Evolutionary conservation across 2,888 invertebrate genomes (phyloP), one percentile per base, ranked within the genome.

Genomic region (Dorcus parallelipipedus): DNA sequence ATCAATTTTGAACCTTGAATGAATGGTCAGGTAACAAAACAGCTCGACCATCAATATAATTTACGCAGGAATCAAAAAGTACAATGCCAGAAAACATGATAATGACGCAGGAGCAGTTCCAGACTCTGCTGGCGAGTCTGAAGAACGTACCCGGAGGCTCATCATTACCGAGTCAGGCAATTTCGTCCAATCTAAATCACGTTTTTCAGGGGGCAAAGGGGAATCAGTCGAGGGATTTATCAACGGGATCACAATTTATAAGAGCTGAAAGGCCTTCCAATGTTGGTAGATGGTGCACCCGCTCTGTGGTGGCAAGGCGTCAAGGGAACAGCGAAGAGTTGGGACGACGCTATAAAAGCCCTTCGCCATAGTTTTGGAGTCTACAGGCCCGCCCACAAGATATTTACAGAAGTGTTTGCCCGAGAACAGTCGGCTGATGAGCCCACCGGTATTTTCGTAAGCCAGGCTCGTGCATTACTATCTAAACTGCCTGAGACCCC

Each of bases 281-380:
- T 70, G 66, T 58, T 69, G 14, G 42, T 69, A 3, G 62, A 63
- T 26, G 53, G 52, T 14, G 38, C 47, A 45, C 67, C 65, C 38
- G 66, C 65, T 3, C 58, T 62, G 9, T 69, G 67, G 65, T 68
- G 56, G 55, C 65, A 68, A 55, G 66, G 66, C 14, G 14, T 14
- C 14, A 14, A 14, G 14, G 14, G 14, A 14, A 14, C 14, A 14
- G 14, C 14, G 14, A 41, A 38, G 9, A 56, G 60, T 10, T 68
- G 60, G 61, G 42, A 58, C 9, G 59, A 54, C 3, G 64, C 61
- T 7, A 7, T 67, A 3, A 53, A 49, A 8, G 49, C 47, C 9
- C 49, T 67, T 10, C 17, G 56, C 8, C 63, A 60, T 49, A 59
- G 56, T 26, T 66, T 62, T 50, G 61, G 65, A 23, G 38, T 42